Base-by-base conservation (phyloP, 2,888 invertebrate species). In the Andricus curvator region DNA sequence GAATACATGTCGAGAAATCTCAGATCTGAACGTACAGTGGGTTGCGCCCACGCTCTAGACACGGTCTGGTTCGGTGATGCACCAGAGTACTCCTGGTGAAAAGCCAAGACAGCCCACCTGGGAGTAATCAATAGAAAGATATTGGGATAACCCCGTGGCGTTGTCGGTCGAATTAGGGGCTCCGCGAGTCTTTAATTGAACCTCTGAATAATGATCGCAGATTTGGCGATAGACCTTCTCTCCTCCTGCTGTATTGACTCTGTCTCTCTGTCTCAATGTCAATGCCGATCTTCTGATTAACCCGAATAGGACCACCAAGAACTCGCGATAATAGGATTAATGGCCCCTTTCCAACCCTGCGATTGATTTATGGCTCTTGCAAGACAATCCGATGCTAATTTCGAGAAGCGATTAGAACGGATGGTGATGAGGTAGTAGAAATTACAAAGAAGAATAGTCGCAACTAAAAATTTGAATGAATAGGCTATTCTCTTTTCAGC, bases 181-280 rank as follows among this genome's bases (percentile, higher is more conserved):
- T 88, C 88, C 86, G 87, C 87, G 84, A 88, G 89, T 84, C 90
- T 92, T 92, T 92, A 92, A 92, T 92, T 91, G 91, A 92, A 91
- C 87, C 90, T 83, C 88, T 92, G 91, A 92, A 92, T 92, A 92
- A 92, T 91, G 92, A 91, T 90, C 89, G 85, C 86, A 85, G 91
- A 92, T 92, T 85, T 86, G 81, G 77, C 85, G 90, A 91, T 85
- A 83, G 64, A 80, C 17, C 17, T 48, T 51, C 51, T 64, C 62
- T 68, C 44, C 22, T 68, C 17, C 56, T 74, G 33, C 13, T 33
- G 33, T 51, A 74, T 13, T 74, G 33, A 74, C 33, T 74, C 25
- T n/a, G 74, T 62, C 62, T 29, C 51, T 74, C 51, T 20, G 70
- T 62, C 25, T 62, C 25, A 13, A 74, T 74, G 74, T 74, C 74